Percentiles rank a stretch among this genome's conserved stretches.
Conservation (phyloP, 2,888 invertebrate species). For the Tenthredo amoena region DNA sequence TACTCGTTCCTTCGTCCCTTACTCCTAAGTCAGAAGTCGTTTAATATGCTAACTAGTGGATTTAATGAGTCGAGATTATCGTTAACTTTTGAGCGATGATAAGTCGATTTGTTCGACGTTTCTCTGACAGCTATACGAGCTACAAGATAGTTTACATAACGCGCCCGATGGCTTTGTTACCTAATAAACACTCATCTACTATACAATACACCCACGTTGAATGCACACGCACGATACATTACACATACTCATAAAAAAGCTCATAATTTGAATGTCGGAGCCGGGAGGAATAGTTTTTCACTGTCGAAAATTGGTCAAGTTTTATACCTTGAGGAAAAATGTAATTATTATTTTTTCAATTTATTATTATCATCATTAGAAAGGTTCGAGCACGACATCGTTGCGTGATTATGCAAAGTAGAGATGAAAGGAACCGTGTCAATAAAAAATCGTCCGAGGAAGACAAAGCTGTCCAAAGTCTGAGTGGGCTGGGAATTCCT, state of each 20-base stretch:
- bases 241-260: not conserved
- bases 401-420: constrained; percentile 21
- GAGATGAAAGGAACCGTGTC: constrained; percentile 6
- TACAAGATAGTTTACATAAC: constrained; percentile 36
- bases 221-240: constrained; percentile 5
- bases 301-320: not conserved
- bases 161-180: not conserved
- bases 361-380: not conserved
- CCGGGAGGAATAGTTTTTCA: constrained; percentile 11
- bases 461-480: constrained; percentile 34
- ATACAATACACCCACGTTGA: not conserved
- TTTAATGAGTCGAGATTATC: constrained; percentile 49
- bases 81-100: constrained; percentile 50
- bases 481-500: not conserved
- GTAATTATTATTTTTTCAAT: not conserved
- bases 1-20: constrained; percentile 9
- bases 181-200: constrained; percentile 6
- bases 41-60: constrained; percentile 52
- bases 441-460: not conserved
- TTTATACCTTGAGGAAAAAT: not conserved
- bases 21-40: constrained; percentile 29
- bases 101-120: constrained; percentile 50
- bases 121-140: constrained; percentile 38
- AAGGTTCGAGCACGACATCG: not conserved
- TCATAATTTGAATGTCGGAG: not conserved